Conservation (phyloP, 2,113 vertebrate species). For the Ctenomys sociabilis region DNA sequence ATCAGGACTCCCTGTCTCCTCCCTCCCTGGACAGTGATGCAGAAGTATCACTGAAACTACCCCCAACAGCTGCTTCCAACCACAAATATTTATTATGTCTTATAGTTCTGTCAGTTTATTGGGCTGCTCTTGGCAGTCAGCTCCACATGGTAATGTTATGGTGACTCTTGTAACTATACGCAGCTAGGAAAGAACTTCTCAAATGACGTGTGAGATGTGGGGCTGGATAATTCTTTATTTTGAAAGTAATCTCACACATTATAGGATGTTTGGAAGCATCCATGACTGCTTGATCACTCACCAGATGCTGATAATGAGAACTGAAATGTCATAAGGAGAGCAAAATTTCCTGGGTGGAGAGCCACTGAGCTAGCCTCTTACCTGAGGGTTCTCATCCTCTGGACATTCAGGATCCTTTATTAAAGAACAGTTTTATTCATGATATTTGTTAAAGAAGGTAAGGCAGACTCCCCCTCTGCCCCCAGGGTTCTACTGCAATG, state of each 20-base stretch:
- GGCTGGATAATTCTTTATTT: not conserved
- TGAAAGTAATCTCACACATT: not conserved
- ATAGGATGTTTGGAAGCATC: not conserved
- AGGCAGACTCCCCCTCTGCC: not conserved
- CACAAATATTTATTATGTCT: slow-evolving; percentile 40
- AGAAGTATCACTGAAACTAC: not conserved
- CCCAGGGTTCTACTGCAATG: not conserved
- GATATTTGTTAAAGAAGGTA: not conserved
- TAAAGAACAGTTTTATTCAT: not conserved
- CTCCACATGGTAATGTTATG: not conserved
- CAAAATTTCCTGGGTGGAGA: not conserved
- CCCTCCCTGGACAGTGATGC: not conserved
- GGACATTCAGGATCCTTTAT: not conserved
- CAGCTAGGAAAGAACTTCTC: not conserved
- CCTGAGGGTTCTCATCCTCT: not conserved
- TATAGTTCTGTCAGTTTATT: not conserved
- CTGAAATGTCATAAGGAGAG: not conserved
- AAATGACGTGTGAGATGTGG: not conserved
- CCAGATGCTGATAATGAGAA: not conserved
- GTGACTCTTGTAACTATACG: not conserved
- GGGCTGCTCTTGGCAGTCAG: not conserved
- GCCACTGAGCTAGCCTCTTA: not conserved
- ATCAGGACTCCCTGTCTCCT: not conserved
- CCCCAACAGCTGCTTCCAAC: not conserved
- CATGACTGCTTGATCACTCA: not conserved